A percentile compares a stretch with the other conserved stretches of the same genome.
Conservation (phyloP, 2,797 vertebrate species). For the Poeciliopsis gracilis region DNA sequence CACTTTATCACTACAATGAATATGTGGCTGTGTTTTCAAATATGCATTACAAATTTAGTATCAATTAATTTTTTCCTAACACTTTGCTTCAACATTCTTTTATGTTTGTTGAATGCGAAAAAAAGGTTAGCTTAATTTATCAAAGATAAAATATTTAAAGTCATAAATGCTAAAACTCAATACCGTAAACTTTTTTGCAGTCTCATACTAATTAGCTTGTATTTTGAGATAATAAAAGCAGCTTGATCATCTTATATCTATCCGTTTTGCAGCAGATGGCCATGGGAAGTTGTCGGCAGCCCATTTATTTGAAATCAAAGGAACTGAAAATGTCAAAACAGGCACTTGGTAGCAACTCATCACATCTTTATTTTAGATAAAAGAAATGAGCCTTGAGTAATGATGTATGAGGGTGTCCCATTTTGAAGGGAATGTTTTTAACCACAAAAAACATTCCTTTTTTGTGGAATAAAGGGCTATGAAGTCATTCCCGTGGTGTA, state of each 20-base stretch:
- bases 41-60: background rate
- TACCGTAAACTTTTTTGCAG: background rate
- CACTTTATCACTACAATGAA: background rate
- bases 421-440: slow-evolving; percentile 8
- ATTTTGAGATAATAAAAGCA: background rate
- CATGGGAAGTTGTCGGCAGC: background rate
- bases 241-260: slow-evolving; percentile 1
- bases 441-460: background rate
- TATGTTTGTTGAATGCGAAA: background rate
- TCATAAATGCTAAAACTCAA: background rate
- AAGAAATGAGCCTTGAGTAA: background rate
- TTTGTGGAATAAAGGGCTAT: background rate
- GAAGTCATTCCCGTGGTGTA: background rate
- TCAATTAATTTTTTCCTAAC: background rate
- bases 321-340: background rate
- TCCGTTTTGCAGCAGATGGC: slow-evolving; percentile 1
- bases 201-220: background rate
- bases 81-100: background rate
- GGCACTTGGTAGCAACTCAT: background rate
- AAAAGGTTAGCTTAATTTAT: background rate
- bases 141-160: background rate
- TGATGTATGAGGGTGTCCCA: background rate
- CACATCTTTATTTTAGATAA: slow-evolving; percentile 1
- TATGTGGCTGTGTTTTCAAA: background rate
- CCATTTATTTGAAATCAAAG: background rate